phyloP scores from a whole-genome alignment of 2,888 invertebrate genomes.

The Trissoscelio sp. region DNA sequence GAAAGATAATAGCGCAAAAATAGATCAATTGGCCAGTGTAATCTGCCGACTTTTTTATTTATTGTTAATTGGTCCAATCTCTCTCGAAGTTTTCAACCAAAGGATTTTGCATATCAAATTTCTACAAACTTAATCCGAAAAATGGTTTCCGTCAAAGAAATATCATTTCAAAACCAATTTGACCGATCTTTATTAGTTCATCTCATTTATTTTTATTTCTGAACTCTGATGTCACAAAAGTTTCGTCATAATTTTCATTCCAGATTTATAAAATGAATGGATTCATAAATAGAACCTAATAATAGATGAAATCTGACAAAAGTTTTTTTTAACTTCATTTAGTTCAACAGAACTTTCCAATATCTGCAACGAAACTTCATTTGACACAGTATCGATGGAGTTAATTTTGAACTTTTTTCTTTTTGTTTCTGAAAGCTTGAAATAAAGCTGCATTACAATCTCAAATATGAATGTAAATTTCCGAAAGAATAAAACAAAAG shows the following conservation, averaged over 20 bases:
- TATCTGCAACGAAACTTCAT: slow-evolving; percentile 20
- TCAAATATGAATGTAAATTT: too few species aligned
- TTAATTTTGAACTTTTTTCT: slow-evolving; percentile 18
- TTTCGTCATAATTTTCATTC: slow-evolving; percentile 15
- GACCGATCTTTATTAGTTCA: not conserved
- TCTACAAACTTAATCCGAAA: too few species aligned
- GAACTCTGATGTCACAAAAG: not conserved
- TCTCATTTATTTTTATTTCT: not conserved
- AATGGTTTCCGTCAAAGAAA: not conserved
- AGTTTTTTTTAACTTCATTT: slow-evolving; percentile 31
- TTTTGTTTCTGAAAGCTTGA: not conserved
- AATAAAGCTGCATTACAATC: not conserved
- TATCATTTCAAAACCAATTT: too few species aligned
- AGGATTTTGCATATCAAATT: too few species aligned
- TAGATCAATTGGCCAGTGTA: not conserved
- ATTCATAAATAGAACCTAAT: slow-evolving; percentile 16
- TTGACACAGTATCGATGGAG: slow-evolving; percentile 19
- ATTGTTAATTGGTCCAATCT: not conserved
- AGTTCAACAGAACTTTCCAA: slow-evolving; percentile 26
- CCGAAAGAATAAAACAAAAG: too few species aligned
- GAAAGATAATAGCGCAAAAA: slow-evolving; percentile 20
- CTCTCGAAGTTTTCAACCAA: not conserved
- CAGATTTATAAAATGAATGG: slow-evolving; percentile 15
- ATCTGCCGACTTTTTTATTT: not conserved
- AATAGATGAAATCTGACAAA: slow-evolving; percentile 28